Base-by-base conservation (phyloP, 2,888 invertebrate species). In the Nomada flava region DNA sequence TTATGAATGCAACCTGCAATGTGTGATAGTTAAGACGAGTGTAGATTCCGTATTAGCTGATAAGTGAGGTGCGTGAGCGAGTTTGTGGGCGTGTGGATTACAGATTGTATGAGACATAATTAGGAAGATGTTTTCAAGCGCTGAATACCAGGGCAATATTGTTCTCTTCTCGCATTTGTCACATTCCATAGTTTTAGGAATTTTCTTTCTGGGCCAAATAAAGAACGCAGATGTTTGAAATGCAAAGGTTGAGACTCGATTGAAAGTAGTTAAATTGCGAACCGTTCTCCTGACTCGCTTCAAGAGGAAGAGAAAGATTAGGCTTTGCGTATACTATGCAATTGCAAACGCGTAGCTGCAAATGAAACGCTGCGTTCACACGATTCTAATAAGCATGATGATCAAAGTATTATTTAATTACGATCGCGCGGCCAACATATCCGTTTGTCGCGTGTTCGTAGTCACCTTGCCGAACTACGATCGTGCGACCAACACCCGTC, bases 111-210 rank as follows among this genome's bases (percentile, higher is more conserved):
- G 55, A 44, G 52, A 68, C 13, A 15, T 7, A 60, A n/a, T 65
- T 52, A 47, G 18, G 36, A 57, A 52, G 23, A 70, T 65, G 77
- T 73, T 60, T 74, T 67, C 20, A 29, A 52, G 63, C 29, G 50
- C 72, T 64, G 23, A 47, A n/a, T 13, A 18, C 18, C 52, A 62
- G 70, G 47, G 73, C 20, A 20, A 26, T 44, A 26, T 60, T 52
- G 72, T 73, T 69, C 73, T 70, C 44, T 20, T 57, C 13, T 55
- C 71, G 79, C 59, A 81, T 82, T 76, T 81, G 42, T 78, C 55
- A 73, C 72, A 73, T 81, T 85, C 70, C 78, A 47, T 70, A 52
- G 67, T 7, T 44, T 55, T 73, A 65, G 68, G 11, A 7, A 15
- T 11, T 44, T 69, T 5, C 0, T 36, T 65, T 47, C 15, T 42